Conservation (phyloP, 2,888 invertebrate species). For the Papilio demoleus region DNA sequence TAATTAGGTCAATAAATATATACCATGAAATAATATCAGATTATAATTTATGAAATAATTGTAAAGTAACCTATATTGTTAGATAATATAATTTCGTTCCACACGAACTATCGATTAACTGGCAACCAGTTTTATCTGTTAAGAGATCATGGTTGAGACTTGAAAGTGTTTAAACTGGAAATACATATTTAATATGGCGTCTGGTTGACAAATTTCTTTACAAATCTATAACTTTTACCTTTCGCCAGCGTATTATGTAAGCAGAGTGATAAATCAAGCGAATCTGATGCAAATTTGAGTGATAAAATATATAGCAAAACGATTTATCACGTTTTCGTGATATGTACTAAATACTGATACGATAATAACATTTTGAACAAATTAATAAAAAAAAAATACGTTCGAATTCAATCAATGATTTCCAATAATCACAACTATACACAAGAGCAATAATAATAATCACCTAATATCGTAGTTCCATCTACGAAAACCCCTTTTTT, state of each 20-base stretch:
- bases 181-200: constrained; percentile 15
- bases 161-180: constrained; percentile 12
- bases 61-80: no score
- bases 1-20: neutral
- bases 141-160: neutral
- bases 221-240: constrained; percentile 15
- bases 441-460: no score
- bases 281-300: neutral
- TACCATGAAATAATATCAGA: no score
- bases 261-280: neutral
- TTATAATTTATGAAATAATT: no score
- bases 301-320: neutral
- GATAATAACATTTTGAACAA: no score
- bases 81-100: neutral
- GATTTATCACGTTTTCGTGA: no score
- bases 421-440: no score
- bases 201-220: constrained; percentile 4
- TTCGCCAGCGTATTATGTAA: neutral
- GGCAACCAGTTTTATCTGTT: constrained; percentile 10
- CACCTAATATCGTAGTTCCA: no score
- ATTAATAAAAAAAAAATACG: no score
- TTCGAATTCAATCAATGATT: no score
- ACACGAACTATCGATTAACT: neutral
- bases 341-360: no score
- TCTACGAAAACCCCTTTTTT: no score